These are phyloP conservation scores for Pseudomyrmex gracilis DNA, from an alignment of 1,140 invertebrate species.

Conservation along the genomic window DNA sequence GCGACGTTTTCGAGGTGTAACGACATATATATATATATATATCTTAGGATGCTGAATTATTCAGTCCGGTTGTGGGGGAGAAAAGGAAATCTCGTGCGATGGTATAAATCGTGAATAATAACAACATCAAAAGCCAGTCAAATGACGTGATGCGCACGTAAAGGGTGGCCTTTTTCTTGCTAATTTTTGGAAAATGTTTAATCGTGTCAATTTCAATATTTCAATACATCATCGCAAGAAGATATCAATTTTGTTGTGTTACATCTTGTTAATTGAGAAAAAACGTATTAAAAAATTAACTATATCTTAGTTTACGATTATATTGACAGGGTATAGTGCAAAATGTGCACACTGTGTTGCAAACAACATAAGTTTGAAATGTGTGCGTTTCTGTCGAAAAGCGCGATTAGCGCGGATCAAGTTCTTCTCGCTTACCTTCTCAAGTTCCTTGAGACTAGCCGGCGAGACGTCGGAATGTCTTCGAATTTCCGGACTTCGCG, in stretches of 20 bases:
- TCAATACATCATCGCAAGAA: not conserved
- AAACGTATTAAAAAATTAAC: not conserved
- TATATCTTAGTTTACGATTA: no score
- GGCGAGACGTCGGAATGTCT: conserved; percentile 94
- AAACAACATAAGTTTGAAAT: not conserved
- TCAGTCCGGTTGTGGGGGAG: not conserved
- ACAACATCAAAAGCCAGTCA: conserved; percentile 49
- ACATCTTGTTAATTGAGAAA: not conserved
- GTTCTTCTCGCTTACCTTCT: conserved; percentile 88
- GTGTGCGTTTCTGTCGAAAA: not conserved
- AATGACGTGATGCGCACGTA: conserved; percentile 4
- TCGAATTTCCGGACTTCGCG: conserved; percentile 91
- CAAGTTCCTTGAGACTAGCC: conserved; percentile 92
- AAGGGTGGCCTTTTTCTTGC: conserved; percentile 6
- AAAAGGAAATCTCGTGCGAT: conserved; percentile 47
- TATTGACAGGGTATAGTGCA: not conserved
- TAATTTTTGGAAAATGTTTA: not conserved
- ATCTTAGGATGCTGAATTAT: conserved; percentile 40
- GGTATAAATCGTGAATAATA: conserved; percentile 32
- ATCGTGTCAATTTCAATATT: not conserved
- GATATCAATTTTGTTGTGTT: not conserved
- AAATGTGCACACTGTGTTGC: not conserved
- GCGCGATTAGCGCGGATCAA: not conserved
- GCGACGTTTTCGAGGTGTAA: conserved; percentile 10
- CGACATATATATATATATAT: no score